Base-by-base conservation (phyloP, 1,140 invertebrate species). In the Drosophila nannoptera region DNA sequence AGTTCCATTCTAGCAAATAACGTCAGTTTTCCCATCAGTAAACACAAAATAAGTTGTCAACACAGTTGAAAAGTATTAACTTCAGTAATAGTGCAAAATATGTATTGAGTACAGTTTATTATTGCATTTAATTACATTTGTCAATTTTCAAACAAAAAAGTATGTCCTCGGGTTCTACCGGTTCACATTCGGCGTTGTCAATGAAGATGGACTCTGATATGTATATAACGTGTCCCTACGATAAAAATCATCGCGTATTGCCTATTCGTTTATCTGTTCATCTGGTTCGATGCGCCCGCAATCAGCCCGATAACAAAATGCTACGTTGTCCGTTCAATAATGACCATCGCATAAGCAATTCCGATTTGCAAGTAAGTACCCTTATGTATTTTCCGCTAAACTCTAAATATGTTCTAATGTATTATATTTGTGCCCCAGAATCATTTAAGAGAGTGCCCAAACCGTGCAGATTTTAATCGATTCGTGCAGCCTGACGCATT, bases 141-240 rank as follows among this genome's bases (percentile, higher is more conserved):
- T 22, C 22, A 22, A 22, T 2, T 22, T 22, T 22, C 1, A 22
- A 22, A 22, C 1, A 22, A 22, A 22, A 22, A 22, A n/a, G n/a
- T n/a, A 22, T 22, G 22, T 22, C 22, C 3, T 22, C 22, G 22
- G 11, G 6, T 12, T n/a, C 11, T n/a, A n/a, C 31, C 7, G 29
- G 3, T 33, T 31, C 29, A 5, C 6, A 7, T 6, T 7, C 11
- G 22, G 4, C 29, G 11, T 3, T 22, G 3, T 7, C 5, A 5
- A 12, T 49, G 0, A 7, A 5, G 4, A n/a, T n/a, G n/a, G 4
- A 22, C 22, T 46, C 22, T 11, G 29, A 35, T 8, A 36, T 11
- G 4, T 60, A 16, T 33, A n/a, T 52, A 9, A 12, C n/a, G 2
- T 61, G 59, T 35, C 38, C 49, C 1, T 62, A 33, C n/a, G 52